These are phyloP conservation scores for Nomada ruficornis DNA, from an alignment of 2,888 invertebrate species.

Conservation along the genomic window DNA sequence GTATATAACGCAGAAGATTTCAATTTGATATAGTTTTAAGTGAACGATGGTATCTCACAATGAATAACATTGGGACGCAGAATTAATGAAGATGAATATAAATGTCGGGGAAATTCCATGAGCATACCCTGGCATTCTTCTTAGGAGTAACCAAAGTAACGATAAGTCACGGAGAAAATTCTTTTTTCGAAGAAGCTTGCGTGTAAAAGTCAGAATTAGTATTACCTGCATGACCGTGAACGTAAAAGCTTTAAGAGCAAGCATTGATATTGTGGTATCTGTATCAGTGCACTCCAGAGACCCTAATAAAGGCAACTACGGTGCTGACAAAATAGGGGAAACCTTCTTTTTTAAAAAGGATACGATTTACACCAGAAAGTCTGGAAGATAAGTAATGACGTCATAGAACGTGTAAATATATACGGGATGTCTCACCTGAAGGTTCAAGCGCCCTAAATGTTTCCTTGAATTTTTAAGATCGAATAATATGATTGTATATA, in stretches of 20 bases:
- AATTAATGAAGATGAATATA: too few species aligned
- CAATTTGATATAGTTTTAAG: background rate
- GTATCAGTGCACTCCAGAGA: background rate
- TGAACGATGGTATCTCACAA: too few species aligned
- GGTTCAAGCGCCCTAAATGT: too few species aligned
- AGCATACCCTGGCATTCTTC: too few species aligned
- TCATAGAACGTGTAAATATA: background rate
- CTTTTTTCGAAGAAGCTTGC: background rate
- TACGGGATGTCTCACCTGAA: too few species aligned
- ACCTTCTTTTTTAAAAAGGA: background rate
- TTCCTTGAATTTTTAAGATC: too few species aligned
- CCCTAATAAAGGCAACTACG: slow-evolving; percentile 6
- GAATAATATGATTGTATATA: too few species aligned
- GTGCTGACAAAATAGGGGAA: background rate
- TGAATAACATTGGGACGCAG: too few species aligned
- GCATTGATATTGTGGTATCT: slow-evolving; percentile 2
- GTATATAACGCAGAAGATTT: background rate
- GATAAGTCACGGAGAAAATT: too few species aligned
- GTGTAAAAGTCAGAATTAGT: background rate
- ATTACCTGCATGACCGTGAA: background rate
- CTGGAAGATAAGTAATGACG: background rate
- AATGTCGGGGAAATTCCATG: too few species aligned
- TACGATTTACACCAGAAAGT: background rate
- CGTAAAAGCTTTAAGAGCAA: slow-evolving; percentile 3
- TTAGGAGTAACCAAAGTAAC: too few species aligned